Evolutionary conservation across 2,113 vertebrate genomes (phyloP).

Genomic region (Triplophysa tibetana): DNA sequence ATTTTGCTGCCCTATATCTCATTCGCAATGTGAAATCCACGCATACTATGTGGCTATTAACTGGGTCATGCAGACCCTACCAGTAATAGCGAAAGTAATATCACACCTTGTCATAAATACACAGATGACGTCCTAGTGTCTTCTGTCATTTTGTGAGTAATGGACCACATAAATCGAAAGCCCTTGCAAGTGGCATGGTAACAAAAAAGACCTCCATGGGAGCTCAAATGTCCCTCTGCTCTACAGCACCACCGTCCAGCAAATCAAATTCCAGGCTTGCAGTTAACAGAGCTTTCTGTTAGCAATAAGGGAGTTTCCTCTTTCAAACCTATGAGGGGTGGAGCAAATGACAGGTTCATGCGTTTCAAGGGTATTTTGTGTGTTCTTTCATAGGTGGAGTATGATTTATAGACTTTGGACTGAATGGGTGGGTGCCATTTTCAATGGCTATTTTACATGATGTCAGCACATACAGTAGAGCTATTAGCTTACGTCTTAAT

Average conservation of each 20-base stretch:
- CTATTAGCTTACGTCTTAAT: not conserved
- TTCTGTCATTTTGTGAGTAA: slow-evolving; percentile 13
- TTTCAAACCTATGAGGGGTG: not conserved
- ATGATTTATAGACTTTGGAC: slow-evolving; percentile 18
- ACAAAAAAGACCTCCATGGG: slow-evolving; percentile 15
- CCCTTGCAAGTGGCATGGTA: not conserved
- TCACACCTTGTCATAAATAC: slow-evolving; percentile 35
- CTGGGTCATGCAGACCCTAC: too few relatives aligned
- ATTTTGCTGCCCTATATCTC: too few relatives aligned
- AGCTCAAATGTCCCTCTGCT: slow-evolving; percentile 1
- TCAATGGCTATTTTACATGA: not conserved
- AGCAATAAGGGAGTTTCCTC: slow-evolving; percentile 19
- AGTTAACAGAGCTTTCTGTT: not conserved
- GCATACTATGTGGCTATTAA: too few relatives aligned
- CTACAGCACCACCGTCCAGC: not conserved
- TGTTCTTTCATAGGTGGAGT: not conserved
- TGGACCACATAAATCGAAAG: not conserved
- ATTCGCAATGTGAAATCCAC: too few relatives aligned
- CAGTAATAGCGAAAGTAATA: slow-evolving; percentile 26
- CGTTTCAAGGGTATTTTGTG: not conserved
- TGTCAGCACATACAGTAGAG: not conserved
- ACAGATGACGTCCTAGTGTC: not conserved
- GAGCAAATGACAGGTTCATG: not conserved
- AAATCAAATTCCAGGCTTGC: slow-evolving; percentile 6
- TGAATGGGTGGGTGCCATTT: not conserved